These are phyloP conservation scores for Abrostola tripartita DNA, from an alignment of 2,888 invertebrate species.

Conservation along the genomic window DNA sequence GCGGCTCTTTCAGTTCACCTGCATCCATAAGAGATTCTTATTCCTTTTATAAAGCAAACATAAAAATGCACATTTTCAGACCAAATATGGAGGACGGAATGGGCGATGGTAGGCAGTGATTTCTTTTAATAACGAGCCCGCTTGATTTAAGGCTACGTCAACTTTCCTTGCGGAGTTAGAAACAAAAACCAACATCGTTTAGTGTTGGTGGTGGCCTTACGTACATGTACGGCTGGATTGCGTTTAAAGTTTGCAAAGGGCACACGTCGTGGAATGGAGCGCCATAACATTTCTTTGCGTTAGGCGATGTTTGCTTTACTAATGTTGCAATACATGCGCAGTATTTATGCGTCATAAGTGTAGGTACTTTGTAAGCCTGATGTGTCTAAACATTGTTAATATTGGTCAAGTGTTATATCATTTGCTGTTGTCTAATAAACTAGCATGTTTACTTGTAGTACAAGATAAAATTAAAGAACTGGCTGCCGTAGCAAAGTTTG, in stretches of 20 bases:
- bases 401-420: conserved; percentile 23
- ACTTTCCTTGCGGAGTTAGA: conserved; percentile 85
- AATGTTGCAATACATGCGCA: conserved; percentile 25
- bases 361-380: conserved; percentile 14
- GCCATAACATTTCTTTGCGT: conserved; percentile 54
- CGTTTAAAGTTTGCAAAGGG: conserved; percentile 42
- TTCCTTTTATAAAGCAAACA: conserved; percentile 72
- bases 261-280: conserved; percentile 46
- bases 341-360: conserved; percentile 18
- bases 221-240: conserved; percentile 62
- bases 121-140: conserved; percentile 80
- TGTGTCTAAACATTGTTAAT: conserved; percentile 8
- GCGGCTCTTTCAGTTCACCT: conserved; percentile 63
- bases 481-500: conserved; percentile 11
- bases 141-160: conserved; percentile 78
- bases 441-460: conserved; percentile 9
- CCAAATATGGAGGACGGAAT: conserved; percentile 77
- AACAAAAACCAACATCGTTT: conserved; percentile 68
- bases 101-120: conserved; percentile 77
- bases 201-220: conserved; percentile 46
- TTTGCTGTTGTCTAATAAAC: conserved; percentile 13
- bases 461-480: conserved; percentile 23
- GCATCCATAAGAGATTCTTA: conserved; percentile 72
- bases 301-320: conserved; percentile 24
- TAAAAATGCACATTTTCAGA: conserved; percentile 77